Percentiles rank a stretch among this genome's conserved stretches.
Evolutionary conservation across 2,797 vertebrate species (phyloP).

Genomic region (Acrossocheilus fasciatus): DNA sequence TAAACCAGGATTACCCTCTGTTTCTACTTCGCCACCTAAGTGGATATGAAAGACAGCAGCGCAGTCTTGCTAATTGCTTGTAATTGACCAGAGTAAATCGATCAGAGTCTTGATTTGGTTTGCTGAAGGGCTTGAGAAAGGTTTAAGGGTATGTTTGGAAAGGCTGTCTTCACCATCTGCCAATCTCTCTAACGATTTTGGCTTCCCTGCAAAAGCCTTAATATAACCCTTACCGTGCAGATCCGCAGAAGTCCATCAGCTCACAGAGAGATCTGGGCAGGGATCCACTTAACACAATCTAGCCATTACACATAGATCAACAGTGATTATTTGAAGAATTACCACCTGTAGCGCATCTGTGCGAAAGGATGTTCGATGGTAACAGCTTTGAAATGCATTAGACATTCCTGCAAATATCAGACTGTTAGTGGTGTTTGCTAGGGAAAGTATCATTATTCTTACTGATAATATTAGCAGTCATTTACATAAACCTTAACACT

Average conservation of each 20-base stretch:
- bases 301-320: constrained; percentile 41
- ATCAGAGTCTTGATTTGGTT: constrained; percentile 47
- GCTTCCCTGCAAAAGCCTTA: constrained; percentile 34
- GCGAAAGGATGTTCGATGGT: neutral
- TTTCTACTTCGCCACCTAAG: constrained; percentile 32
- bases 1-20: constrained; percentile 38
- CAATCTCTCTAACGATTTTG: constrained; percentile 50
- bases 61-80: constrained; percentile 47
- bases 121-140: constrained; percentile 46
- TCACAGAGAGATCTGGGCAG: constrained; percentile 27
- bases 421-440: neutral
- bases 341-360: constrained; percentile 21
- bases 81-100: constrained; percentile 50
- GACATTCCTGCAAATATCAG: constrained; percentile 15
- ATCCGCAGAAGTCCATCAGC: constrained; percentile 32
- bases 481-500: neutral
- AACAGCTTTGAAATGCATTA: constrained; percentile 1
- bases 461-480: neutral
- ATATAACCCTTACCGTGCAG: constrained; percentile 36
- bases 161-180: constrained; percentile 47
- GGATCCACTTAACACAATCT: constrained; percentile 30
- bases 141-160: constrained; percentile 50
- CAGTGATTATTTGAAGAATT: constrained; percentile 35
- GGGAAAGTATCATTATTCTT: neutral
- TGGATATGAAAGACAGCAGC: constrained; percentile 40